Conservation (phyloP, 1,140 invertebrate species). For the Meteorus sp. region DNA sequence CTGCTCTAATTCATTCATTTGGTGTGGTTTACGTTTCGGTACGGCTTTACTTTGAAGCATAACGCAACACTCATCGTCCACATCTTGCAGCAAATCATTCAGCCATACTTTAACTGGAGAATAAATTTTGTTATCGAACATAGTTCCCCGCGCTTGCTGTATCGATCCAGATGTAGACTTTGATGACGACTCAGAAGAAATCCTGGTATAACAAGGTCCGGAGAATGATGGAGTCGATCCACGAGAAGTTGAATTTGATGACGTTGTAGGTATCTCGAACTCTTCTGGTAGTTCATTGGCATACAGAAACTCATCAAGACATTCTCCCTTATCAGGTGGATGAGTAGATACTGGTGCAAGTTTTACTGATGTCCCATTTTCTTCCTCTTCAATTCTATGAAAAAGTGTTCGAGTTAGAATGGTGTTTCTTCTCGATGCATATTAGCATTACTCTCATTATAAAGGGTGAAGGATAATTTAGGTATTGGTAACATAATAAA, state of each 20-base stretch:
- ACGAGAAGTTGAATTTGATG: constrained; percentile 4
- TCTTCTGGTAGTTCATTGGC: constrained; percentile 43
- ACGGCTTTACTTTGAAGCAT: constrained; percentile 49
- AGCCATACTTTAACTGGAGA: constrained; percentile 40
- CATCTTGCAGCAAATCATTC: constrained; percentile 34
- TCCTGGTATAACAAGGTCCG: constrained; percentile 16
- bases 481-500: too few species aligned
- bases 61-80: constrained; percentile 41
- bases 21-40: constrained; percentile 25
- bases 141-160: neutral
- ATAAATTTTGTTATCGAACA: neutral
- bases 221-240: constrained; percentile 8
- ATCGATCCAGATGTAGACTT: constrained; percentile 3
- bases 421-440: too few species aligned
- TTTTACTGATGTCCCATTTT: constrained; percentile 22
- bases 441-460: too few species aligned
- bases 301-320: constrained; percentile 48
- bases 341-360: neutral
- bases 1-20: constrained; percentile 27
- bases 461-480: too few species aligned
- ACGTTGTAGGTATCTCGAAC: constrained; percentile 8
- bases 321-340: constrained; percentile 28
- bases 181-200: neutral
- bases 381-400: constrained; percentile 38
- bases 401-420: too few species aligned